Conservation (phyloP, 2,888 invertebrate species). For the Aspidiotus rigidus region DNA sequence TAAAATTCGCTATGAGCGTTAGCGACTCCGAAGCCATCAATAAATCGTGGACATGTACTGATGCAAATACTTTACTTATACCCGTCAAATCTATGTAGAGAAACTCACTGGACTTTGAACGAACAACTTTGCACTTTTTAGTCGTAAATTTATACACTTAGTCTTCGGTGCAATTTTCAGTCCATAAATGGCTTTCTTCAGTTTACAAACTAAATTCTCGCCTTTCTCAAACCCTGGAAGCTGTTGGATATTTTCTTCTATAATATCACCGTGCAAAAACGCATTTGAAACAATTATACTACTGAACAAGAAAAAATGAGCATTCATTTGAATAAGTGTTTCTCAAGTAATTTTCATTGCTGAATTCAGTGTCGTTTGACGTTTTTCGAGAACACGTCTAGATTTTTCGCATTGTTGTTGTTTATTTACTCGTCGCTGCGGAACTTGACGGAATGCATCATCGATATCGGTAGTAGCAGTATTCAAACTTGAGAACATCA, state of each 20-base stretch:
- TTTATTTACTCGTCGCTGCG: too few relatives aligned
- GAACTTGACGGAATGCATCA: too few relatives aligned
- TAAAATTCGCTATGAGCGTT: neutral
- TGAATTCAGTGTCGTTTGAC: too few relatives aligned
- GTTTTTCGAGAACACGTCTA: too few relatives aligned
- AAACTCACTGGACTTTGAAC: neutral
- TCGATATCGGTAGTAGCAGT: too few relatives aligned
- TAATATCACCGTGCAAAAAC: neutral
- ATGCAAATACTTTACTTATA: neutral
- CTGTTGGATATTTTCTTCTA: neutral
- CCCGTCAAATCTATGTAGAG: too few relatives aligned
- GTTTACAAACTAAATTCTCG: conserved; percentile 3
- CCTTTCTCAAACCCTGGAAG: neutral
- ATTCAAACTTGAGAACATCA: too few relatives aligned
- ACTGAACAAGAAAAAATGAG: too few relatives aligned
- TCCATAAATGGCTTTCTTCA: conserved; percentile 8
- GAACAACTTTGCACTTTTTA: neutral
- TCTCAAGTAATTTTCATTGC: too few relatives aligned
- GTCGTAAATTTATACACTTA: neutral
- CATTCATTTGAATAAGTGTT: too few relatives aligned
- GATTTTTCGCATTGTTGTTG: too few relatives aligned
- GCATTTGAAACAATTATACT: neutral
- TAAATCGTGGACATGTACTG: neutral
- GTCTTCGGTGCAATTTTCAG: neutral
- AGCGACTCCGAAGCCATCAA: neutral